Evolutionary conservation across 2,797 vertebrate genomes (phyloP).

Genomic region (Buceros bicornis): DNA sequence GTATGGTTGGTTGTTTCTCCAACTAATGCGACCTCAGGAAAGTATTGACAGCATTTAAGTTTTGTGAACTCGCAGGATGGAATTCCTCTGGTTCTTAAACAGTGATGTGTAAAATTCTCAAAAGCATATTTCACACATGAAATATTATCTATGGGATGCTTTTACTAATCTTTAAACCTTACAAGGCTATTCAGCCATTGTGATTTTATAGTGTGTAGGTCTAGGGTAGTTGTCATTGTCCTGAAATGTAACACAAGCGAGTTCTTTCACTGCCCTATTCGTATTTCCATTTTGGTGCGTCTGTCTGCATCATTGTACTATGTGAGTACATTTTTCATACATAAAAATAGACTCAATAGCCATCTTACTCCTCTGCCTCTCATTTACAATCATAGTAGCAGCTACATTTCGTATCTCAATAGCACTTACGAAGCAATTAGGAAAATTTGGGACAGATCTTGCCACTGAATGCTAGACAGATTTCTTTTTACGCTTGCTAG

Average conservation of each 20-base stretch:
- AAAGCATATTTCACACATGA: not conserved
- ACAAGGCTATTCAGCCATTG: not conserved
- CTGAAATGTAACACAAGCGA: not conserved
- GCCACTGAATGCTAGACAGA: conserved; percentile 49
- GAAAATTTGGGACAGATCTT: conserved; percentile 61
- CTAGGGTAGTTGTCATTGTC: not conserved
- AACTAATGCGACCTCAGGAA: not conserved
- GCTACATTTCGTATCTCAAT: conserved; percentile 62
- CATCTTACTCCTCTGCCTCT: conserved; percentile 59
- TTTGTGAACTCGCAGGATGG: not conserved
- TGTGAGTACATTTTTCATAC: not conserved
- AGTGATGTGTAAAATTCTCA: not conserved
- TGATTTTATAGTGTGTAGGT: not conserved
- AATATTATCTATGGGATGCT: not conserved
- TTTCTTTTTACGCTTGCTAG: conserved; percentile 37
- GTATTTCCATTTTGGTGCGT: not conserved
- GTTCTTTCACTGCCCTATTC: not conserved
- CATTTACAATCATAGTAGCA: conserved; percentile 57
- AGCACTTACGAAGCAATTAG: conserved; percentile 61
- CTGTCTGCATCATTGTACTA: conserved; percentile 46
- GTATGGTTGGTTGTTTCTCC: not conserved
- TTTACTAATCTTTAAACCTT: not conserved
- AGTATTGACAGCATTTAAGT: not conserved
- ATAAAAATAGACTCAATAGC: conserved; percentile 69
- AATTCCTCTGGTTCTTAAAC: not conserved